phyloP scores from a whole-genome alignment of 2,797 vertebrate species.

The Chaetophractus vellerosus region DNA sequence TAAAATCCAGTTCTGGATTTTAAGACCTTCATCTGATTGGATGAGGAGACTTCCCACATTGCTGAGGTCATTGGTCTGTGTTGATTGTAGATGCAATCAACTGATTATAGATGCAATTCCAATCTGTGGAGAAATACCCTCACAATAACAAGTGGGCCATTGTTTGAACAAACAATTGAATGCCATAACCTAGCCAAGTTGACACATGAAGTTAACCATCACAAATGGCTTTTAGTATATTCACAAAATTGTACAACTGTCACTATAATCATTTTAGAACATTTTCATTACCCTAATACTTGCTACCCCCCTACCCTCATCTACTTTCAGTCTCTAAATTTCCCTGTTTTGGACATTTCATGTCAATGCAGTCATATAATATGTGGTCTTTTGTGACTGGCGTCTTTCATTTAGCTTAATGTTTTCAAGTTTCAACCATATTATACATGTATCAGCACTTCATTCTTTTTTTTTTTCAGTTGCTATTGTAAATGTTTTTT shows the following conservation, averaged over 20 bases:
- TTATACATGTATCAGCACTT: neutral
- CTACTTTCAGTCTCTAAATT: slow-evolving; percentile 9
- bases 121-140: no score
- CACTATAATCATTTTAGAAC: neutral
- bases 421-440: neutral
- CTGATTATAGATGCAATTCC: no score
- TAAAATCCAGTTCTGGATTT: no score
- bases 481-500: no score
- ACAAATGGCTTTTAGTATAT: neutral
- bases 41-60: no score
- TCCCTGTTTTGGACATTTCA: neutral
- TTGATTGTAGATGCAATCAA: no score
- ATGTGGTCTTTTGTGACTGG: neutral
- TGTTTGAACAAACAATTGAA: no score
- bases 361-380: neutral
- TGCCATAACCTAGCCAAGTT: no score
- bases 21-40: no score
- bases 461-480: neutral
- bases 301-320: neutral
- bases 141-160: no score
- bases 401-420: slow-evolving; percentile 41
- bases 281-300: neutral
- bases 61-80: no score
- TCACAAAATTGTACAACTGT: neutral
- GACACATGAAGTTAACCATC: no score